phyloP scores from a whole-genome alignment of 2,797 vertebrate genomes.

The Aulostomus chinensis region DNA sequence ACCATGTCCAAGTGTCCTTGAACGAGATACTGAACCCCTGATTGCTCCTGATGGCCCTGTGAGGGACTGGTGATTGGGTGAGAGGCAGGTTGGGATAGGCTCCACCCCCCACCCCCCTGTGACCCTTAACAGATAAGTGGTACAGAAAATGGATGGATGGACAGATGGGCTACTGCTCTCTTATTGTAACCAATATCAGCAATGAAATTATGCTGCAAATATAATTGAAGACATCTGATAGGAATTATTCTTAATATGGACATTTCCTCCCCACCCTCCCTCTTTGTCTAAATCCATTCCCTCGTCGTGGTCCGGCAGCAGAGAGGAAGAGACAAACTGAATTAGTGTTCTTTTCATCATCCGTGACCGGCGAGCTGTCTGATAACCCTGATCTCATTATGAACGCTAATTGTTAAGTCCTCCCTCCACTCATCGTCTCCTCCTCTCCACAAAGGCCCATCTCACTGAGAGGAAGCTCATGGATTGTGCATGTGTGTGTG shows the following conservation, averaged over 20 bases:
- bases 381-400: constrained; percentile 82
- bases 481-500: not conserved
- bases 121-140: no score
- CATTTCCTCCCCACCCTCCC: constrained; percentile 45
- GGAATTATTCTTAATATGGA: constrained; percentile 64
- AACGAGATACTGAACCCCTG: no score
- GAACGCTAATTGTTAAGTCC: constrained; percentile 75
- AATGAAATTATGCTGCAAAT: constrained; percentile 46
- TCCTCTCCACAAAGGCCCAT: constrained; percentile 29
- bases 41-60: no score
- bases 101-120: no score
- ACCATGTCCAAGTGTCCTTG: no score
- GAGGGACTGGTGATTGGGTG: no score
- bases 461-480: constrained; percentile 19
- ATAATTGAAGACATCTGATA: constrained; percentile 65
- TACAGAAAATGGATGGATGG: no score
- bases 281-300: constrained; percentile 33
- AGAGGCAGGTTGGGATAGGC: no score
- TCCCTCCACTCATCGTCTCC: constrained; percentile 47
- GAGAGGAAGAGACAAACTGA: constrained; percentile 79
- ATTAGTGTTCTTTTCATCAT: constrained; percentile 82
- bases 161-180: no score
- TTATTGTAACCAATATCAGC: constrained; percentile 54
- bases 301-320: constrained; percentile 48
- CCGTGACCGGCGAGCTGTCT: constrained; percentile 73